These are phyloP conservation scores for Phenganax marumi DNA, from an alignment of 92 coral and sea anemone species.

Conservation along the genomic window DNA sequence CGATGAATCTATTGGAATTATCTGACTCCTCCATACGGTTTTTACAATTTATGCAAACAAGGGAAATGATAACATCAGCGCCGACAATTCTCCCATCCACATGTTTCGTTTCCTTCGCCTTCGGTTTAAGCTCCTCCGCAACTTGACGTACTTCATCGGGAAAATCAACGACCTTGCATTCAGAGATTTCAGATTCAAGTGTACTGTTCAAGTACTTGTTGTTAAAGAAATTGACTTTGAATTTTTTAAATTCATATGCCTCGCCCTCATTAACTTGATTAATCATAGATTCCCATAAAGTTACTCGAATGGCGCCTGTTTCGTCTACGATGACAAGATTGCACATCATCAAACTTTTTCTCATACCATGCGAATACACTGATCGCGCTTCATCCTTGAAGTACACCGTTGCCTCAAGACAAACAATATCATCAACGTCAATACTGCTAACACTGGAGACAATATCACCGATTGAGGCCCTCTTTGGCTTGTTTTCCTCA, in stretches of 20 bases:
- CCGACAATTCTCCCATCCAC: too few relatives aligned
- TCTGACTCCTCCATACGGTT: too few relatives aligned
- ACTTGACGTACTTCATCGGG: not conserved
- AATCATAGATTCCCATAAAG: constrained; percentile 17
- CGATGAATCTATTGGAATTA: too few relatives aligned
- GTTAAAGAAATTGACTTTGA: constrained; percentile 11
- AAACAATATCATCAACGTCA: constrained; percentile 6
- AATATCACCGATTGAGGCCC: constrained; percentile 19
- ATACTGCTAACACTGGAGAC: not conserved
- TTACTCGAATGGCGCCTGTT: not conserved
- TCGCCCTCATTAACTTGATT: not conserved
- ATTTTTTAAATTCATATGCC: not conserved
- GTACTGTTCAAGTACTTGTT: constrained; percentile 18
- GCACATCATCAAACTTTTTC: constrained; percentile 10
- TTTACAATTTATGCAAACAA: too few relatives aligned
- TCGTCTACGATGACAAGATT: constrained; percentile 10
- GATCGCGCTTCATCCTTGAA: constrained; percentile 7
- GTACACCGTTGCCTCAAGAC: constrained; percentile 5
- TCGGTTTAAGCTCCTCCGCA: constrained; percentile 2
- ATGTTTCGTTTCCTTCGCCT: not conserved
- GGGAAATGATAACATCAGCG: too few relatives aligned
- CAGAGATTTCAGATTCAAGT: not conserved
- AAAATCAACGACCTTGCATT: not conserved
- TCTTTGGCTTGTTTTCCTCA: constrained; percentile 6
- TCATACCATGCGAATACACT: constrained; percentile 21